Evolutionary conservation across 2,888 invertebrate genomes (phyloP), one percentile per base, ranked within the genome.

Genomic region (Oxycera nigricornis): DNA sequence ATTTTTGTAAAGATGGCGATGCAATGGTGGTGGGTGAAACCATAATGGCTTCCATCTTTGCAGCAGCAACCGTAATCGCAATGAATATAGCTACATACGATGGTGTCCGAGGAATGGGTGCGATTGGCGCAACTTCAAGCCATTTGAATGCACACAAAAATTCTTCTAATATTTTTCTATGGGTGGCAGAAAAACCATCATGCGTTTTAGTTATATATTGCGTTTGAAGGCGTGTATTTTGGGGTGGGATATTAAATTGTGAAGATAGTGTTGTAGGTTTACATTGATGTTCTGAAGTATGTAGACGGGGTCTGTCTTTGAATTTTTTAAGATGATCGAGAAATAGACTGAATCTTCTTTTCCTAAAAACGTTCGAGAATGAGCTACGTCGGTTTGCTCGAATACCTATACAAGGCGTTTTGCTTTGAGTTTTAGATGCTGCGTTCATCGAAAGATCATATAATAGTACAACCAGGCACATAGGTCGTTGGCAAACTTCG

Each of bases 101-200:
- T 7, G 4, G 2, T 46, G 46, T n/a, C n/a, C 14, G 46, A 46
- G 46, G 6, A 11, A 35, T 35, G 35, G 52, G 17, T 55, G 24
- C 20, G 17, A 55, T 55, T 55, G 4, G 52, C 52, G 52, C 59
- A 59, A 30, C 26, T 59, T 14, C 30, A 26, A 14, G 67, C 67
- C 2, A 24, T 22, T 62, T 62, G 20, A 67, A 67, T 67, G 67
- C 67, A 67, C 39, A 41, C 67, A 31, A 22, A 39, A 46, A 46
- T 46, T 35, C 14, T 39, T 46, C 67, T 46, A 67, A 67, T 41
- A 67, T 28, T 46, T 67, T 41, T 67, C 67, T 67, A 41, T 46
- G 67, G 41, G 67, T 67, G 67, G 46, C 46, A 67, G 14, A 39
- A 28, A 7, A 14, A 67, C 7, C 26, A n/a, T n/a, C n/a, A 30